Conservation (phyloP, 2,113 vertebrate genomes). For the Gnathonemus echidnorhynchus region DNA sequence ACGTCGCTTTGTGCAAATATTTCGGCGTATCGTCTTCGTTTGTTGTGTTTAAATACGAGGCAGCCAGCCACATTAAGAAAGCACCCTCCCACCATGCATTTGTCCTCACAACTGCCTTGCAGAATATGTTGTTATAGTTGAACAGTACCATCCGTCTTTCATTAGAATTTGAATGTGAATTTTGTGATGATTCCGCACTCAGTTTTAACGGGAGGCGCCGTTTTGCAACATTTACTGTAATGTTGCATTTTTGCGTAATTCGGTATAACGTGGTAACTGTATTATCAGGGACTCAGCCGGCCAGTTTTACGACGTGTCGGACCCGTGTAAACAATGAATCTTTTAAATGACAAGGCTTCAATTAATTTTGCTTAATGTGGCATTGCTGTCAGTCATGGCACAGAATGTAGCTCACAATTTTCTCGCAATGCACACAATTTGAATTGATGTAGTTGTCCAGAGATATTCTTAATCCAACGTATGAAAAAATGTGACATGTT, state of each 20-base stretch:
- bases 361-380: not conserved
- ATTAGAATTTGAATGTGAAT: not conserved
- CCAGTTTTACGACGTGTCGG: not conserved
- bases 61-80: not conserved
- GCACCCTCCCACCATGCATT: not conserved
- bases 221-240: not conserved
- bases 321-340: constrained; percentile 7
- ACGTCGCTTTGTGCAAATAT: not conserved
- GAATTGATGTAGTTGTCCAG: not conserved
- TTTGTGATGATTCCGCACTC: not conserved
- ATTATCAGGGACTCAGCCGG: not conserved
- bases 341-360: not conserved
- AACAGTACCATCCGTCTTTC: not conserved
- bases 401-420: not conserved
- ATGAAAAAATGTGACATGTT: not conserved
- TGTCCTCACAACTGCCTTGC: not conserved
- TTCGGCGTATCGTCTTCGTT: not conserved
- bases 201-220: not conserved
- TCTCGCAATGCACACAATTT: not conserved
- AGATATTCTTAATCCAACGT: not conserved
- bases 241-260: not conserved
- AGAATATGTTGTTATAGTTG: not conserved
- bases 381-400: not conserved
- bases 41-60: not conserved
- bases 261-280: not conserved